phyloP scores from a whole-genome alignment of 2,113 vertebrate species.

The Plecturocebus donacophilus region DNA sequence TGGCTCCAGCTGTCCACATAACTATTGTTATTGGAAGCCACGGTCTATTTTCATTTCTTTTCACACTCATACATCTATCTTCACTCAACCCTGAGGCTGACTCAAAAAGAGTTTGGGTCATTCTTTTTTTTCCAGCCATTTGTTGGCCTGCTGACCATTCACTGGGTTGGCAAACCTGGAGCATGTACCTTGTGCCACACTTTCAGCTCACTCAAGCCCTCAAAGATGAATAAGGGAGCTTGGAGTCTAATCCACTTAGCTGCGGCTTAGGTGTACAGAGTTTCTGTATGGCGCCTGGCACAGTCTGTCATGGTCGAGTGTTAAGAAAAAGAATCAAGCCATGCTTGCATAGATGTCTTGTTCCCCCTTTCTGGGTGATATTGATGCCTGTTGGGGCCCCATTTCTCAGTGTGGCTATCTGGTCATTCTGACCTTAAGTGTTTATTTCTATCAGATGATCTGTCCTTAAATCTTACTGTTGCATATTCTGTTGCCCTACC shows the following conservation, averaged over 20 bases:
- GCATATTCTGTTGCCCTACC: not conserved
- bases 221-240: rapidly evolving
- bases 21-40: not conserved
- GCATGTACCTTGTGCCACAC: not conserved
- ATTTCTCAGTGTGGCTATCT: not conserved
- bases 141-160: rapidly evolving
- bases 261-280: rapidly evolving
- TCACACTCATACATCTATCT: not conserved
- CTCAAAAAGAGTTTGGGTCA: not conserved
- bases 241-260: rapidly evolving
- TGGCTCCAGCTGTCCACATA: not conserved
- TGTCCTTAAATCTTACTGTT: not conserved
- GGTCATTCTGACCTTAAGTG: not conserved
- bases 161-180: rapidly evolving
- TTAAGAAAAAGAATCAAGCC: not conserved
- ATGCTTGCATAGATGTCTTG: rapidly evolving
- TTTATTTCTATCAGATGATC: not conserved
- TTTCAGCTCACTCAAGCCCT: not conserved
- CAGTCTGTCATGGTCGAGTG: rapidly evolving
- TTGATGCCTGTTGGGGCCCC: not conserved
- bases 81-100: not conserved
- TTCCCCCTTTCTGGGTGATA: not conserved
- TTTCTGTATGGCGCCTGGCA: rapidly evolving
- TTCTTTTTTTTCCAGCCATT: not conserved
- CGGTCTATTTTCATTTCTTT: not conserved